A percentile compares a stretch with the other conserved stretches of the same genome.
Conservation (phyloP, 2,888 invertebrate genomes). For the Netelia inedita region DNA sequence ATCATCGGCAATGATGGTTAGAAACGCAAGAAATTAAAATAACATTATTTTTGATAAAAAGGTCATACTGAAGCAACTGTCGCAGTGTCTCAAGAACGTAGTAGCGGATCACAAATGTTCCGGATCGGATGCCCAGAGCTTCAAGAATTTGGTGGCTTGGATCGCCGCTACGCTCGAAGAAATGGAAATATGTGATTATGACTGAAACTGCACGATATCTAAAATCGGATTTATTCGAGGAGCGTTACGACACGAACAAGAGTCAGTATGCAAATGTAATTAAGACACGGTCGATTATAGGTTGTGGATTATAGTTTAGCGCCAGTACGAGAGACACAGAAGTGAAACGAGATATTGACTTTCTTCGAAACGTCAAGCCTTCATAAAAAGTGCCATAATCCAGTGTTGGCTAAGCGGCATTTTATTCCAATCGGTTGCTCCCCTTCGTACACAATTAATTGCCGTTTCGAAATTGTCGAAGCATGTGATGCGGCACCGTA, state of each 20-base stretch:
- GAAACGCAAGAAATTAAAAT: not conserved
- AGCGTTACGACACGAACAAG: not conserved
- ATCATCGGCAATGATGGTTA: too few species aligned
- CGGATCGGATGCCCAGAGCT: constrained; percentile 77
- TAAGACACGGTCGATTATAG: not conserved
- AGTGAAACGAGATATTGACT: too few species aligned
- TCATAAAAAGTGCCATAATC: too few species aligned
- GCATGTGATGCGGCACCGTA: too few species aligned
- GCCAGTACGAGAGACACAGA: too few species aligned
- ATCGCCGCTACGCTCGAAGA: constrained; percentile 79
- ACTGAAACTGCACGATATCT: constrained; percentile 31
- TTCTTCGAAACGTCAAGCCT: too few species aligned
- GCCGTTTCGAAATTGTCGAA: too few species aligned
- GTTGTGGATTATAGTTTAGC: not conserved
- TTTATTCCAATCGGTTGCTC: too few species aligned
- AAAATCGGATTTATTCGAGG: not conserved
- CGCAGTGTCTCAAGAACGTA: constrained; percentile 79
- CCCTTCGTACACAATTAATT: too few species aligned
- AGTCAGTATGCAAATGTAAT: not conserved
- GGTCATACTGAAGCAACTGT: constrained; percentile 78
- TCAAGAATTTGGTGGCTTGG: constrained; percentile 80
- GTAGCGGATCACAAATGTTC: constrained; percentile 76
- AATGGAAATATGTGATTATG: constrained; percentile 73
- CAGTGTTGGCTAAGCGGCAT: too few species aligned
- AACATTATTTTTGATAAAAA: constrained; percentile 50